Evolutionary conservation across 1,140 invertebrate genomes (phyloP).

Genomic region (silkworm (Bombyx mori)): DNA sequence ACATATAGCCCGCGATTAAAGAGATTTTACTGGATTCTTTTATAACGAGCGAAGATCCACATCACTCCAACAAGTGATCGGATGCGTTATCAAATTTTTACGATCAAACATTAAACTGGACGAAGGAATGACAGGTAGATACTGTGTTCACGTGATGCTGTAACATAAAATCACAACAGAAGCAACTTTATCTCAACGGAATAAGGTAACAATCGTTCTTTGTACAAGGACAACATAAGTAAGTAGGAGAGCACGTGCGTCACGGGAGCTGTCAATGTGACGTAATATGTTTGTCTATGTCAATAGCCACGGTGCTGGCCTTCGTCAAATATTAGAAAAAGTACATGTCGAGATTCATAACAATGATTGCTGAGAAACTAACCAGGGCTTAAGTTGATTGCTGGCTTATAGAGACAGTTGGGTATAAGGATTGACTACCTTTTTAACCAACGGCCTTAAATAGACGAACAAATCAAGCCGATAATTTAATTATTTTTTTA

Average conservation of each 20-base stretch:
- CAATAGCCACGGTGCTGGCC: not conserved
- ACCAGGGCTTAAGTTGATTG: no score
- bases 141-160: constrained; percentile 7
- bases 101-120: constrained; percentile 51
- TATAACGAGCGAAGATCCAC: no score
- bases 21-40: no score
- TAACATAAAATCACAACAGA: constrained; percentile 6
- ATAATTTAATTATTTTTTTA: no score
- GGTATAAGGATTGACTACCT: no score
- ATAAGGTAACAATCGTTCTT: constrained; percentile 18
- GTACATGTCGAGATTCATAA: no score
- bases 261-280: constrained; percentile 57
- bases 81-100: constrained; percentile 34
- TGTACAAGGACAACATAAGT: constrained; percentile 29
- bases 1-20: no score
- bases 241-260: constrained; percentile 34
- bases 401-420: no score
- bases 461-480: no score
- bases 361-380: no score
- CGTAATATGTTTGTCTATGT: constrained; percentile 61
- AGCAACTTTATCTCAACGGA: constrained; percentile 11
- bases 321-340: not conserved
- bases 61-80: no score
- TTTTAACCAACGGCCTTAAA: no score
- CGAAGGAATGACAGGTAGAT: constrained; percentile 59